Conservation (phyloP, 2,888 invertebrate genomes). For the Troides aeacus region DNA sequence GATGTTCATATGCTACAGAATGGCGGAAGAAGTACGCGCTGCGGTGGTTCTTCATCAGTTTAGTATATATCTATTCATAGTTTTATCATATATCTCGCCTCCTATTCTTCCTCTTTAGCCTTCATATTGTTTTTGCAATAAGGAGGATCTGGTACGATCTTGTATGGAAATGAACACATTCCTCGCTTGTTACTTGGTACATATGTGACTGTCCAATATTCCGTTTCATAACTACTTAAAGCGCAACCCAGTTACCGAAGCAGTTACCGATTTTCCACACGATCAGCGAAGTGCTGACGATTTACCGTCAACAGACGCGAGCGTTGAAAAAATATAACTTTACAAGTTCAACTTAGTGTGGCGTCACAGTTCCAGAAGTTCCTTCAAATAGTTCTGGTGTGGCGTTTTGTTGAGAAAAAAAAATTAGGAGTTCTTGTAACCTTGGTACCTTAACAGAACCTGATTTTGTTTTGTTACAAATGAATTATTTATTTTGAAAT, state of each 20-base stretch:
- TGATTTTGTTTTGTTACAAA: conserved; percentile 13
- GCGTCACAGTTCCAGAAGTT: conserved; percentile 17
- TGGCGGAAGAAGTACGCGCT: too few species aligned
- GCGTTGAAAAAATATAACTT: neutral
- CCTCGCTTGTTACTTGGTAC: neutral
- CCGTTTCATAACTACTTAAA: neutral
- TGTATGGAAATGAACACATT: neutral
- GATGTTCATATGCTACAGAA: too few species aligned
- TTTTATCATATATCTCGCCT: too few species aligned
- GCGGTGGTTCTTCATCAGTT: too few species aligned
- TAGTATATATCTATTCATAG: too few species aligned
- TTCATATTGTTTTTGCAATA: neutral
- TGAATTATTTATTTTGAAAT: conserved; percentile 11
- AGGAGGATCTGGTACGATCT: neutral
- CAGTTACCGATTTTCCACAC: conserved; percentile 23
- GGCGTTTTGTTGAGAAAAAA: conserved; percentile 4
- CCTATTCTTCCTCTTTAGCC: too few species aligned
- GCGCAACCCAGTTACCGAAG: conserved; percentile 3
- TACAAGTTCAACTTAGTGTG: conserved; percentile 10
- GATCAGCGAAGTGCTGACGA: conserved; percentile 9
- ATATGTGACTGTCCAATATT: neutral
- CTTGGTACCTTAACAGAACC: conserved; percentile 17
- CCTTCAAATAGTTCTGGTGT: conserved; percentile 8
- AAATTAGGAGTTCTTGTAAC: neutral
- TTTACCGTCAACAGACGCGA: neutral